These are phyloP conservation scores for Neosilurus mollespiculum DNA, from an alignment of 2,797 vertebrate species.

Conservation along the genomic window DNA sequence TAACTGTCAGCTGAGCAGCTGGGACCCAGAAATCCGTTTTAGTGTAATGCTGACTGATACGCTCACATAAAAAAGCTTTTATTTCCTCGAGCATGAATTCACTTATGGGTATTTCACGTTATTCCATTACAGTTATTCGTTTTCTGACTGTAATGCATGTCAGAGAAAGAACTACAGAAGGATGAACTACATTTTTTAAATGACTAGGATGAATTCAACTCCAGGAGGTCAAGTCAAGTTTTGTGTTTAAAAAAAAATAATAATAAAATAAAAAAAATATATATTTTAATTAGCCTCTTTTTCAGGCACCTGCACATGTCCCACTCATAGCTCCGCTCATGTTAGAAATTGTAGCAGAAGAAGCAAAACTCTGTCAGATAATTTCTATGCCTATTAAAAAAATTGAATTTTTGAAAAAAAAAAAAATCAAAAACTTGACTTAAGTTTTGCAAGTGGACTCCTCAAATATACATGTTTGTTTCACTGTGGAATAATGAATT, in stretches of 20 bases:
- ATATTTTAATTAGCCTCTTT: too few species aligned
- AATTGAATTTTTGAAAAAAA: too few species aligned
- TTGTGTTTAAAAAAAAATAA: too few species aligned
- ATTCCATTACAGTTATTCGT: constrained; percentile 37
- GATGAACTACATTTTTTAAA: background rate
- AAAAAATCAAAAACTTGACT: too few species aligned
- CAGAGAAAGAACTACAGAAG: background rate
- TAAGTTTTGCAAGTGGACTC: too few species aligned
- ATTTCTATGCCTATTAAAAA: too few species aligned
- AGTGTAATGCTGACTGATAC: constrained; percentile 39
- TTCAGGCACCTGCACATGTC: too few species aligned
- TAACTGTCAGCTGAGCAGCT: constrained; percentile 28
- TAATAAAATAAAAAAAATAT: too few species aligned
- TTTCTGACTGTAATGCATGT: constrained; percentile 22
- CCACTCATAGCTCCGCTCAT: too few species aligned
- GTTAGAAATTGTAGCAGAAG: too few species aligned
- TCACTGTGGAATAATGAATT: background rate
- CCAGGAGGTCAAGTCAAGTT: background rate
- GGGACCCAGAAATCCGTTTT: constrained; percentile 42
- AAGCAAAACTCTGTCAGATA: too few species aligned
- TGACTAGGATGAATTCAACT: background rate
- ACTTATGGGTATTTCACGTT: constrained; percentile 37
- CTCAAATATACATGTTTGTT: background rate
- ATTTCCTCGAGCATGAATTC: constrained; percentile 35
- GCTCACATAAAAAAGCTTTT: constrained; percentile 34